A percentile compares a stretch with the other conserved stretches of the same genome.
Evolutionary conservation across 2,113 vertebrate genomes (phyloP).

Genomic region (Dicaeum eximium): DNA sequence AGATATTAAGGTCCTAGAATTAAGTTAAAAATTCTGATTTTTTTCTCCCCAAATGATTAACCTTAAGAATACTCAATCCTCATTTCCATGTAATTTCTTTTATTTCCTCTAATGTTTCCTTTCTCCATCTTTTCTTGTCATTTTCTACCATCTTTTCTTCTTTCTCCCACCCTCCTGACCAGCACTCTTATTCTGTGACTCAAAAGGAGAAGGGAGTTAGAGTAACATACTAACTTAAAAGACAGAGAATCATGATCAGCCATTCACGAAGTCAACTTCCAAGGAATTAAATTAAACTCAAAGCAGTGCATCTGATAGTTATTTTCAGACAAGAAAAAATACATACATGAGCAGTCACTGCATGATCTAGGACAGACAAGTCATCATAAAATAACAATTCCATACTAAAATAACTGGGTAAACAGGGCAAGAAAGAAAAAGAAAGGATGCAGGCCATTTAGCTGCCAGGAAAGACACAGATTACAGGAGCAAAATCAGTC

Average conservation of each 20-base stretch:
- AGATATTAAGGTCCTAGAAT: neutral
- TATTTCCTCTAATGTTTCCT: neutral
- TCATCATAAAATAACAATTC: neutral
- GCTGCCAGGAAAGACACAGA: neutral
- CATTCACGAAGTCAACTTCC: neutral
- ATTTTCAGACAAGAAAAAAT: neutral
- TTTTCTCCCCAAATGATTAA: rapidly evolving
- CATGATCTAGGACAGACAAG: neutral
- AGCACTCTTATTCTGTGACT: neutral
- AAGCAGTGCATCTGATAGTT: neutral
- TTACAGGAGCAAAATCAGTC: neutral
- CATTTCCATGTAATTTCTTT: neutral
- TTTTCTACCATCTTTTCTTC: neutral
- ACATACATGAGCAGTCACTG: neutral
- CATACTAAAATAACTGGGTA: neutral
- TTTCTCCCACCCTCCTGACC: neutral
- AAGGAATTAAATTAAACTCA: neutral
- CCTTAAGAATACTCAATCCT: neutral
- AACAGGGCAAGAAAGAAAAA: neutral
- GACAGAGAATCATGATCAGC: neutral
- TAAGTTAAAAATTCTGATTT: neutral
- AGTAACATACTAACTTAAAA: neutral
- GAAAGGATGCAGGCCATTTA: neutral
- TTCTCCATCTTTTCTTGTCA: neutral
- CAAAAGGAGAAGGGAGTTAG: neutral